Conservation (phyloP, 2,797 vertebrate genomes). For the Sciurus vulgaris region DNA sequence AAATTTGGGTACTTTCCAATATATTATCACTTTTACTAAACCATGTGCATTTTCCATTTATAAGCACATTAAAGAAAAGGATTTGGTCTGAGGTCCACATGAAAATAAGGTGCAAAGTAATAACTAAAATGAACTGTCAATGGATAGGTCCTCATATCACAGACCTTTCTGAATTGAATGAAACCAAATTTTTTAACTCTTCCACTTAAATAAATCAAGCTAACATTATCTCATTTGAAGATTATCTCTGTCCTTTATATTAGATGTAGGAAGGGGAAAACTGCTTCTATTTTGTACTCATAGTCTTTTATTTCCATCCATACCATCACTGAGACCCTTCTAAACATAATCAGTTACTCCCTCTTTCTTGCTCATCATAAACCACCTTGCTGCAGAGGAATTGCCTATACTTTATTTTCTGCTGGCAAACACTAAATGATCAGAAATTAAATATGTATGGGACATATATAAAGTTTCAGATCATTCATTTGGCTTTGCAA, state of each 20-base stretch:
- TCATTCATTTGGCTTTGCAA: neutral
- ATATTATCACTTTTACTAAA: neutral
- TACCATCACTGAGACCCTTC: neutral
- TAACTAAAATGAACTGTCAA: constrained; percentile 26
- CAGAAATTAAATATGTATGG: constrained; percentile 29
- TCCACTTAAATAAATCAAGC: neutral
- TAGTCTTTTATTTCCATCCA: neutral
- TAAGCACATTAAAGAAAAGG: constrained; percentile 13
- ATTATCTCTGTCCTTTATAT: neutral
- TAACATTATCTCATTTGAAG: constrained; percentile 4
- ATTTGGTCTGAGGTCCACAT: neutral
- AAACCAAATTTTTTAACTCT: constrained; percentile 8
- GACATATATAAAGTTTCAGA: neutral
- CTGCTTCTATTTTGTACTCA: neutral
- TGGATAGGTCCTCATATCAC: neutral
- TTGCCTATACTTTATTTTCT: constrained; percentile 13
- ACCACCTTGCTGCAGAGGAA: neutral
- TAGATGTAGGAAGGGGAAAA: neutral
- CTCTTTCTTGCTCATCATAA: neutral
- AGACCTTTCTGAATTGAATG: neutral
- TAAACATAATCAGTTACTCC: neutral
- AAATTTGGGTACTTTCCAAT: constrained; percentile 37
- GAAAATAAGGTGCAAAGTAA: constrained; percentile 40
- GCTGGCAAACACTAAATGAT: neutral
- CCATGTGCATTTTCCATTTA: neutral